Evolutionary conservation across 2,113 vertebrate species (phyloP).

Genomic region (Plectropomus leopardus): DNA sequence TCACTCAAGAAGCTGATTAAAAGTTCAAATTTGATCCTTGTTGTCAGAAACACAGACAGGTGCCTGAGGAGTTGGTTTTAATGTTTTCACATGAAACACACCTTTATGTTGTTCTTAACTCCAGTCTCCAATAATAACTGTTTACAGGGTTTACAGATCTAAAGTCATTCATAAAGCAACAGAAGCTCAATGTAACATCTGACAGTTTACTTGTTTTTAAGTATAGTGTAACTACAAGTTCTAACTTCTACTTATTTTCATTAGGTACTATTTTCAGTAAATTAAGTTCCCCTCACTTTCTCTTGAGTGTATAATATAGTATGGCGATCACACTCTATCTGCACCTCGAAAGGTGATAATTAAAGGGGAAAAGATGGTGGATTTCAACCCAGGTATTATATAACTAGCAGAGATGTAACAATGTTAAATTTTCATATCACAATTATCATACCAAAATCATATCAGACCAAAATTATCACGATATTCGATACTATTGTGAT

Average conservation of each 20-base stretch:
- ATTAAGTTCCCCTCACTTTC: not conserved
- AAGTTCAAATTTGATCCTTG: constrained; percentile 21
- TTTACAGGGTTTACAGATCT: not conserved
- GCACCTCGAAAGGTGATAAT: not conserved
- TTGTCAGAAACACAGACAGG: constrained; percentile 22
- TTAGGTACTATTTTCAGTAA: not conserved
- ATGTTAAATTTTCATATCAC: too few species aligned
- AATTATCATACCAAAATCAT: too few species aligned
- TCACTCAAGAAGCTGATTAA: constrained; percentile 41
- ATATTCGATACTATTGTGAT: too few species aligned
- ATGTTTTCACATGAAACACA: constrained; percentile 17
- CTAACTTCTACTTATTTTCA: not conserved
- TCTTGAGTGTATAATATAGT: not conserved
- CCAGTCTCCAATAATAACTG: not conserved
- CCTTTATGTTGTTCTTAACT: not conserved
- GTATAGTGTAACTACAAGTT: not conserved
- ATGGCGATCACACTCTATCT: not conserved
- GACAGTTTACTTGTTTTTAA: not conserved
- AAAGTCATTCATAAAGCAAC: not conserved
- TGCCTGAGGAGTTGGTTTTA: constrained; percentile 11
- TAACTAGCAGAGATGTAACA: too few species aligned
- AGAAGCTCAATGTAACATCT: not conserved
- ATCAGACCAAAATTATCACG: too few species aligned
- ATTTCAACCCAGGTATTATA: not conserved
- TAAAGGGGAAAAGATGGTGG: not conserved